Base-by-base conservation (phyloP, 2,888 invertebrate species). In the Lochmaea crataegi region DNA sequence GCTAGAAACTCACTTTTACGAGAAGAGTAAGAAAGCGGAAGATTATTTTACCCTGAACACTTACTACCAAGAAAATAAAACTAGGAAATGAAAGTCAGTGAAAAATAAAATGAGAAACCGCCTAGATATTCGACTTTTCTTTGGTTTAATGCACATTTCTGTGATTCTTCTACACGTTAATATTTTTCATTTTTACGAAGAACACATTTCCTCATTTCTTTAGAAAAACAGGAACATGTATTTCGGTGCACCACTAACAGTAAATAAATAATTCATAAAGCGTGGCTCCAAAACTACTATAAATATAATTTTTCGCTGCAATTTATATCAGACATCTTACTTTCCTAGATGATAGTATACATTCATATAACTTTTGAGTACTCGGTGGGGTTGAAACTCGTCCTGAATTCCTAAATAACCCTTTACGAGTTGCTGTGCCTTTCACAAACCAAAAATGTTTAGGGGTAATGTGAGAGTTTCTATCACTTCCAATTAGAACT, bases 291-390 rank as follows among this genome's bases (percentile, higher is more conserved):
- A 16, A 11, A 38, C 60, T 14, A 68, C 60, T 61, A 68, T 68
- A 68, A 68, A 68, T 32, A 61, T 68, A 68, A 61, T 68, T 68
- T 68, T 68, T 61, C 68, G 45, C 22, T 68, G 61, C 68, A 67
- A 67, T 67, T 67, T 67, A 67, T 67, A 58, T 32, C 58, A 51
- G 56, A 61, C 60, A 68, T 68, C 68, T 60, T 68, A 61, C 58
- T 48, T 57, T 56, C 22, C 48, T 22, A 68, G 60, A 68, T 68
- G 60, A 68, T 68, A 32, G 68, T 60, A 60, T 48, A 68, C 68
- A 68, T 68, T 68, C 61, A 68, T 68, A 68, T 68, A 61, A 68
- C 32, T 61, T 68, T 68, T 60, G 61, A 68, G 68, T 38, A 11
- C 60, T 38, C 38, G 56, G 56, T 22, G 22, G 56, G 56, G 56